Evolutionary conservation across 2,113 vertebrate genomes (phyloP), one percentile per base, ranked within the genome.

Genomic region (Myiopsitta monachus): DNA sequence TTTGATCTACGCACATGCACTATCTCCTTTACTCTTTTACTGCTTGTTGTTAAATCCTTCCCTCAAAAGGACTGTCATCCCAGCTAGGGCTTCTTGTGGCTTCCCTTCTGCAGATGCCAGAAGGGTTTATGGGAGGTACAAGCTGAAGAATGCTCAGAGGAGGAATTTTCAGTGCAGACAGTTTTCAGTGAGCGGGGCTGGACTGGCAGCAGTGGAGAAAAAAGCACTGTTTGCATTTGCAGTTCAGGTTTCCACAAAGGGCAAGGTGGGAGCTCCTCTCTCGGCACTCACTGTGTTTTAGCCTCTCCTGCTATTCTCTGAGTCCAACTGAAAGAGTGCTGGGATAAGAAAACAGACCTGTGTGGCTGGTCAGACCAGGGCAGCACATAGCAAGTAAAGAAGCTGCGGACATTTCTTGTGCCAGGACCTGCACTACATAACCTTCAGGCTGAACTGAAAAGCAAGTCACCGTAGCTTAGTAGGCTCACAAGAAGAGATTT

Each of bases 221-320:
- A 59, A 70, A 75, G 8, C 38, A 22, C 11, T 39, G 24, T 7
- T 18, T 70, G 41, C 27, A 2, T 70, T 62, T 79, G 15, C 55
- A 66, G 69, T 52, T 82, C 36, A 41, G 41, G 23, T 72, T 43
- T 67, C 69, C 79, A 6, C 0, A 0, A 19, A 43, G 11, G 0
- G 2, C 51, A n/a, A 36, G 41, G 8, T 0, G 0, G 10, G 36
- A 76, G 6, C 76, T 79, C 5, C 51, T 41, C 24, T 72, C 18
- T 17, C 24, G 14, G 31, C 19, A 1, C 76, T 31, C 11, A 1
- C 14, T 1, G 11, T 9, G 44, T 73, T 47, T 23, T 9, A 2
- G 47, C 46, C 31, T 54, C 38, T 79, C 16, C 51, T 91, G 43
- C 9, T 6, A 6, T 67, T 86, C 62, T 52, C 4, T 66, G 10